A percentile compares a stretch with the other conserved stretches of the same genome.
phyloP scores from a whole-genome alignment of 2,113 vertebrate species.

The Neofelis nebulosa region DNA sequence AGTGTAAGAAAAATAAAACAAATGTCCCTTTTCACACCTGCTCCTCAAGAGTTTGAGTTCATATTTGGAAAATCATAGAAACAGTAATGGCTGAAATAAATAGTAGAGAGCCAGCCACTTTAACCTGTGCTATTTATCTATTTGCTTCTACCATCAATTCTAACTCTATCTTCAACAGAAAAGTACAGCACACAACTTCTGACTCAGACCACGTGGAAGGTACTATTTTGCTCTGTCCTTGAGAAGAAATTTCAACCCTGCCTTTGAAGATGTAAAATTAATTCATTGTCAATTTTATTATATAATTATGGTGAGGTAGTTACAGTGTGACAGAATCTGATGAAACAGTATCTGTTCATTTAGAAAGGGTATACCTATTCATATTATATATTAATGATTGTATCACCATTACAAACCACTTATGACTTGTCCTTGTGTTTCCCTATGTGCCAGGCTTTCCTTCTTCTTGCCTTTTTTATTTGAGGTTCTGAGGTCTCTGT shows the following conservation, averaged over 20 bases:
- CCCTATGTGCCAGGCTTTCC: not conserved
- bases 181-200: slow-evolving; percentile 42
- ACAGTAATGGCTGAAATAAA: slow-evolving; percentile 47
- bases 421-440: not conserved
- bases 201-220: not conserved
- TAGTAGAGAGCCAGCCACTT: slow-evolving; percentile 7
- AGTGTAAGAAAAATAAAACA: slow-evolving; percentile 38
- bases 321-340: not conserved
- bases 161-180: slow-evolving; percentile 34
- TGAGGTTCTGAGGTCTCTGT: not conserved
- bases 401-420: not conserved
- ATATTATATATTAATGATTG: not conserved
- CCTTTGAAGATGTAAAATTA: slow-evolving; percentile 54
- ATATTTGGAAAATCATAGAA: slow-evolving; percentile 58
- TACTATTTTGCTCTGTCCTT: slow-evolving; percentile 1
- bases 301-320: not conserved
- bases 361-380: not conserved
- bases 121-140: slow-evolving; percentile 38
- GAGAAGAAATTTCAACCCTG: not conserved
- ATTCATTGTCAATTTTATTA: slow-evolving; percentile 44
- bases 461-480: not conserved
- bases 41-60: slow-evolving; percentile 5
- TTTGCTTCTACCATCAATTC: slow-evolving; percentile 7
- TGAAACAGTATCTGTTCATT: not conserved
- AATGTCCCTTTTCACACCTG: slow-evolving; percentile 31